Evolutionary conservation across 2,797 vertebrate genomes (phyloP).

Genomic region (Sphenodon punctatus): DNA sequence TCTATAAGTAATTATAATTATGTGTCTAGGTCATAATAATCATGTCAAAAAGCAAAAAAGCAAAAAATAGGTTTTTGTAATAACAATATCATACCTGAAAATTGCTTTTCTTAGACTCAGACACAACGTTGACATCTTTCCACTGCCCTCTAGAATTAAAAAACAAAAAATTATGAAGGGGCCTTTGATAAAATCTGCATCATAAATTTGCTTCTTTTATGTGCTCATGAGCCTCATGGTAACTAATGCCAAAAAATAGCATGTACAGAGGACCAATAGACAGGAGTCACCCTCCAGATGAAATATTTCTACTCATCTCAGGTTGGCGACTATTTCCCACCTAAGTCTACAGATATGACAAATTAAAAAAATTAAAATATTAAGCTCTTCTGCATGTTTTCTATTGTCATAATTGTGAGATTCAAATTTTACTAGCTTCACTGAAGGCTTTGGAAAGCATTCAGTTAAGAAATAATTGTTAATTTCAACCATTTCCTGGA

Average conservation of each 20-base stretch:
- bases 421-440: background rate
- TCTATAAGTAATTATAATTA: constrained; percentile 1
- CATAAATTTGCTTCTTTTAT: background rate
- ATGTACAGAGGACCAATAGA: too few species aligned
- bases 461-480: background rate
- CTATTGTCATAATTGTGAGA: background rate
- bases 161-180: background rate
- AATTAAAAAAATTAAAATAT: too few species aligned
- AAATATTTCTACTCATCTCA: too few species aligned
- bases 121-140: constrained; percentile 1
- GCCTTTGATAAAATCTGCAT: background rate
- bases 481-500: constrained; percentile 24
- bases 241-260: too few species aligned
- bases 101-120: constrained; percentile 46
- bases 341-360: too few species aligned
- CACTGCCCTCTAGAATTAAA: constrained; percentile 26
- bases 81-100: constrained; percentile 42
- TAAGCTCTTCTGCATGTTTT: background rate
- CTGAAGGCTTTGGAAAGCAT: background rate
- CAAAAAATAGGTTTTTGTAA: background rate
- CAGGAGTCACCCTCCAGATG: too few species aligned
- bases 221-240: background rate
- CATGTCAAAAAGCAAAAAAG: constrained; percentile 38
- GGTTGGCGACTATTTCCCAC: too few species aligned
- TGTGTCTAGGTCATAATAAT: background rate